Base-by-base conservation (phyloP, 1,140 invertebrate genomes). In the Hyles vespertilio region DNA sequence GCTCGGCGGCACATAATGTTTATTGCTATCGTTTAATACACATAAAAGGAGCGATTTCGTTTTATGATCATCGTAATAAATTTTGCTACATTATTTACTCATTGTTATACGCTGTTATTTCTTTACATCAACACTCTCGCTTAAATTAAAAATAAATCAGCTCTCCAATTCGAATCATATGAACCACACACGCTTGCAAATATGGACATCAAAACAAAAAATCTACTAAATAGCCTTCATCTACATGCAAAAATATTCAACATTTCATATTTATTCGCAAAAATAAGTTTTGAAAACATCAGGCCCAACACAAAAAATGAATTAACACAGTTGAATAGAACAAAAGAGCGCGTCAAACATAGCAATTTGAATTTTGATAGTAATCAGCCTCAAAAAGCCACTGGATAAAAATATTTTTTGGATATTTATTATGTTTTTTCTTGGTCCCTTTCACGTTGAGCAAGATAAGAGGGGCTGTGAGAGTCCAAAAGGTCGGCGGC, bases 381-480 rank as follows among this genome's bases (percentile, higher is more conserved):
- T 34, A 40, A 40, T 40, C 36, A 32, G 36, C 36, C 36, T 5
- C 4, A 5, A 40, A 40, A 40, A 40, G 40, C 32, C n/a, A 36
- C 12, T 32, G 40, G 8, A 45, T 45, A 52, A 61, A 64, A 66
- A 63, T 67, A 63, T 60, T 63, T 50, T 22, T 60, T 58, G 3
- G 32, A 45, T 63, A 58, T 63, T 60, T 60, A 63, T 62, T 65
- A 51, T 61, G 45, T 52, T 64, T 55, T 64, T 69, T 61, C 56
- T 58, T 47, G 48, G 61, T 49, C 56, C 61, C 51, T 51, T 64
- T 63, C 52, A 58, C 63, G 63, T 65, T 61, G 52, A 22, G 46
- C 51, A 46, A 70, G 67, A 73, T 72, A 74, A 76, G 64, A 66
- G 66, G 55, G 51, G 33, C 62, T 63, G 56, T 59, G 64, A 65